These are phyloP conservation scores for Argynnis bischoffii DNA, from an alignment of 2,888 invertebrate species.

Conservation along the genomic window DNA sequence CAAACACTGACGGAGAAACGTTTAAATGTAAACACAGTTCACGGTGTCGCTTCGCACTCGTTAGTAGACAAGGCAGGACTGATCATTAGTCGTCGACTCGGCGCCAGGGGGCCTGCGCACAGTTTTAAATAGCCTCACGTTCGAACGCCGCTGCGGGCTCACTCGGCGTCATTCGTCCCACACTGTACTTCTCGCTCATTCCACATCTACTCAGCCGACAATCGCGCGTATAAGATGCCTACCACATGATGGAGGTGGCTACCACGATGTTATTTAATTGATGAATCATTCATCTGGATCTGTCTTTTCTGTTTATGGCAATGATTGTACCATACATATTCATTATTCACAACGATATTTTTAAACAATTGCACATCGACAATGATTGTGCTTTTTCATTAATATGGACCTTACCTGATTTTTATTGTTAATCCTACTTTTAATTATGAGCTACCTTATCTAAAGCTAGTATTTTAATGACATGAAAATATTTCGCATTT, in stretches of 20 bases:
- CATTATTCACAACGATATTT: constrained; percentile 62
- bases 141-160: constrained; percentile 65
- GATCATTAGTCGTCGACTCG: constrained; percentile 81
- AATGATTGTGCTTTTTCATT: constrained; percentile 33
- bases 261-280: constrained; percentile 62
- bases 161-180: constrained; percentile 75
- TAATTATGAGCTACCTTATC: too few relatives aligned
- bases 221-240: constrained; percentile 40
- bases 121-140: constrained; percentile 82
- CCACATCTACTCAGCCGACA: constrained; percentile 57
- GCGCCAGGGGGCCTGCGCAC: constrained; percentile 81
- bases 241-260: constrained; percentile 43
- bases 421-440: too few relatives aligned
- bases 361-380: constrained; percentile 49
- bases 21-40: constrained; percentile 76
- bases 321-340: constrained; percentile 49
- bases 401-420: too few relatives aligned
- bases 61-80: constrained; percentile 77
- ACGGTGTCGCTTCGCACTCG: constrained; percentile 68
- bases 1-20: constrained; percentile 72
- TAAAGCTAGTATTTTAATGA: too few relatives aligned
- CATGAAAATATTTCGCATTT: too few relatives aligned
- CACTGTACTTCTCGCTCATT: constrained; percentile 81
- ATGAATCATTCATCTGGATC: constrained; percentile 73
- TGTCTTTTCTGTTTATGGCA: constrained; percentile 69